phyloP scores from a whole-genome alignment of 2,888 invertebrate genomes.

The Pristionchus exspectatus region DNA sequence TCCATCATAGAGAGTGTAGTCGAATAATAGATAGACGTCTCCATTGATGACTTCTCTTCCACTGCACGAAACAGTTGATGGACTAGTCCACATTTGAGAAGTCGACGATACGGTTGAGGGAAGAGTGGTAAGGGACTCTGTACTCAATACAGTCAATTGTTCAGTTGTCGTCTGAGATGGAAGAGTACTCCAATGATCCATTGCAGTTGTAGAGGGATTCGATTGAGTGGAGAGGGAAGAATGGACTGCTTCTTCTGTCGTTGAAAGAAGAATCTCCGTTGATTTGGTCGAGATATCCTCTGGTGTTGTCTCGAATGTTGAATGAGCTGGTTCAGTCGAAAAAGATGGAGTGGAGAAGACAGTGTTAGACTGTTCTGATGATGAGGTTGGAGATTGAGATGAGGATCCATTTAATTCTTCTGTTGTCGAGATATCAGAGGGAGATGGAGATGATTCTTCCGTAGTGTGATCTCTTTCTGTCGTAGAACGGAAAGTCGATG shows the following conservation, averaged over 20 bases:
- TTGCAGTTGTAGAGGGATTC: not conserved
- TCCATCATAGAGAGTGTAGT: conserved; percentile 36
- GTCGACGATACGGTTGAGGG: not conserved
- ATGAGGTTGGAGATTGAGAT: not conserved
- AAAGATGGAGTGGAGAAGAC: not conserved
- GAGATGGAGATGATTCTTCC: not conserved
- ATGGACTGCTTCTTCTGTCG: not conserved
- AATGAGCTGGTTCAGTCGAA: not conserved
- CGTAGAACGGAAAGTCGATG: not conserved
- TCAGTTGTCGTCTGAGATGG: not conserved
- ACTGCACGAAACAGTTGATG: not conserved
- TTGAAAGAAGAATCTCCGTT: not conserved
- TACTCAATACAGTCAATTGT: not conserved
- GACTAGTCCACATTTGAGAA: not conserved
- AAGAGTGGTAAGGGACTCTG: not conserved
- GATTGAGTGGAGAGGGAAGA: not conserved
- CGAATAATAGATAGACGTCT: conserved; percentile 37
- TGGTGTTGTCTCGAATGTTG: not conserved
- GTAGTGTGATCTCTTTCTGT: not conserved
- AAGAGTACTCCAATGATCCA: not conserved
- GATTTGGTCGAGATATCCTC: not conserved
- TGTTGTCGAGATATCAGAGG: not conserved
- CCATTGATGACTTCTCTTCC: conserved; percentile 42
- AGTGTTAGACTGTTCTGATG: not conserved
- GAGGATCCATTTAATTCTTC: not conserved